A percentile compares a stretch with the other conserved stretches of the same genome.
These are phyloP conservation scores for Haliclona indistincta DNA, from an alignment of 37 sponge, comb jelly and placozoan genomes.

Conservation along the genomic window DNA sequence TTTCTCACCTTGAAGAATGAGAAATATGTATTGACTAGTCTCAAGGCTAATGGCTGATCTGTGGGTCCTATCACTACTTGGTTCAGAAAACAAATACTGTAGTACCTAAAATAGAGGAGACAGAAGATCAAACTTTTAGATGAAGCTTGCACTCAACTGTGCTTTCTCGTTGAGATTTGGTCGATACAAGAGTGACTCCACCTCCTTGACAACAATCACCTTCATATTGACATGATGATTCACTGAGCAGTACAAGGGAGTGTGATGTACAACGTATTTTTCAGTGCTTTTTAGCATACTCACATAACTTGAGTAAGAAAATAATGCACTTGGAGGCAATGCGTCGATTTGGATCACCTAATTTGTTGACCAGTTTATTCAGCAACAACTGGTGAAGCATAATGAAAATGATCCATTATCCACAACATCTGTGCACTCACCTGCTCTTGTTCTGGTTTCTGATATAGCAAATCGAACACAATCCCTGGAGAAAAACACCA, in stretches of 20 bases:
- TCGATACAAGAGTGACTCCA: conserved; percentile 87
- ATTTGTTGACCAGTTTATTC: conserved; percentile 91
- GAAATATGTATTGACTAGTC: conserved; percentile 83
- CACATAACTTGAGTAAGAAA: conserved; percentile 83
- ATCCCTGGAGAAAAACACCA: conserved; percentile 35
- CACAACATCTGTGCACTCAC: conserved; percentile 9
- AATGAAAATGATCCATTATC: neutral
- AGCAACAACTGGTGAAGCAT: conserved; percentile 55
- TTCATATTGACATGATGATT: conserved; percentile 96
- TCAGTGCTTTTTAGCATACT: no score
- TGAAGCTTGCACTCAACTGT: no score
- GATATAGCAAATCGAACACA: conserved; percentile 83
- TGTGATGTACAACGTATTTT: conserved; percentile 9
- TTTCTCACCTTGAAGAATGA: conserved; percentile 86
- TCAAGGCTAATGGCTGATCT: conserved; percentile 61
- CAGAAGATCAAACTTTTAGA: neutral
- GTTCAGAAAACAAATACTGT: conserved; percentile 89
- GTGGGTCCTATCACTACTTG: conserved; percentile 70
- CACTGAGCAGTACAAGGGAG: conserved; percentile 54
- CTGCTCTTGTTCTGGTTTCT: conserved; percentile 90
- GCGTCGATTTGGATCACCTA: conserved; percentile 90
- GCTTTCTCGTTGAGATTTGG: conserved; percentile 86
- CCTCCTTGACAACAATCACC: conserved; percentile 76
- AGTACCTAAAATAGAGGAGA: conserved; percentile 63
- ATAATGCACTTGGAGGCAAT: conserved; percentile 85